Conservation (phyloP, 1,140 invertebrate genomes). For the Trichonephila clavata region DNA sequence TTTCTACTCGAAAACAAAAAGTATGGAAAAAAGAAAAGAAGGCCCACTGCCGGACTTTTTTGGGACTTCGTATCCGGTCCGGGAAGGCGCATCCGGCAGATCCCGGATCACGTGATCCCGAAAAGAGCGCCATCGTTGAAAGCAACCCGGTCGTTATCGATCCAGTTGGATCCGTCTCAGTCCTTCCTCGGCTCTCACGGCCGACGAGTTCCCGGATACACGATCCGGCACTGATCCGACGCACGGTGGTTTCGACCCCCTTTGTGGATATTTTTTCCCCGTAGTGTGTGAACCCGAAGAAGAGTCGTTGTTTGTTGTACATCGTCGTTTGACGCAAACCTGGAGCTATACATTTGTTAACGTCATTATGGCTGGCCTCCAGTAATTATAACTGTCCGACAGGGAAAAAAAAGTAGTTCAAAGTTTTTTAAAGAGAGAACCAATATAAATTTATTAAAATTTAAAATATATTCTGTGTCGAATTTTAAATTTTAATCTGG, state of each 20-base stretch:
- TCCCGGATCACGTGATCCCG: slow-evolving; percentile 25
- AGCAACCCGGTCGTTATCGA: slow-evolving; percentile 53
- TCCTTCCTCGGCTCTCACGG: slow-evolving; percentile 22
- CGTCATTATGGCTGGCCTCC: too few relatives aligned
- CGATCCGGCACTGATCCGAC: background rate
- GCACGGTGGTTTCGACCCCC: background rate
- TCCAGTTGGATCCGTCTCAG: background rate
- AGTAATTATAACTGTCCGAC: too few relatives aligned
- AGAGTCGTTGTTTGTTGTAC: background rate
- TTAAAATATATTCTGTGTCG: too few relatives aligned
- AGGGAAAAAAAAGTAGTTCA: too few relatives aligned
- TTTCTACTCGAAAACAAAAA: background rate
- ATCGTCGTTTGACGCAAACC: too few relatives aligned
- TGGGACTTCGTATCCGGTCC: background rate
- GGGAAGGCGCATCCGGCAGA: slow-evolving; percentile 3
- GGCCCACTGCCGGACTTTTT: background rate
- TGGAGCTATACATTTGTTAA: too few relatives aligned
- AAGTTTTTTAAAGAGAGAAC: too few relatives aligned
- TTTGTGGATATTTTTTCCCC: slow-evolving; percentile 7
- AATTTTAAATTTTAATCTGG: too few relatives aligned
- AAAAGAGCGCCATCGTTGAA: slow-evolving; percentile 70
- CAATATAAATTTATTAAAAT: too few relatives aligned
- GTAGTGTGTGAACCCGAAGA: background rate
- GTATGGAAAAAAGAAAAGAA: background rate
- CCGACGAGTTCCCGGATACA: background rate